Base-by-base conservation (phyloP, 2,797 vertebrate species). In the Mionectes olivaceus region DNA sequence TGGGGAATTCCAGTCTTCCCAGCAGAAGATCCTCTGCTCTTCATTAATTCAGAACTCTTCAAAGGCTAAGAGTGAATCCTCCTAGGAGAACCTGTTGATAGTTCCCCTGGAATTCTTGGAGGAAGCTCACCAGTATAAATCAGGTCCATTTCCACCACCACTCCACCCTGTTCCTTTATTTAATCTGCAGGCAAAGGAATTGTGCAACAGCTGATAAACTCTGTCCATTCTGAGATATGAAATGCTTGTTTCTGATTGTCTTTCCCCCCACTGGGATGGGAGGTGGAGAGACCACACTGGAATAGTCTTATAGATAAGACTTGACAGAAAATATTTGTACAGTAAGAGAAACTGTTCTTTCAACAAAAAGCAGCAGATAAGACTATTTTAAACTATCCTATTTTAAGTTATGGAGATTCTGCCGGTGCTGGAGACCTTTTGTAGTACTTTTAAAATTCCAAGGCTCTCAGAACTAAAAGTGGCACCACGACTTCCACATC, bases 1-100 rank as follows among this genome's bases (percentile, higher is more conserved):
- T 0, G 41, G 93, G 93, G 94, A 97, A 97, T 97, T 95, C 75
- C 83, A 95, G 57, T 74, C 71, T 83, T 77, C 89, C 78, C 75
- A 63, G 83, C 70, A 94, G 86, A 87, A 89, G 64, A 90, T 50
- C 47, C 43, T 89, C 88, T 73, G 74, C 80, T 89, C 84, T 80
- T 92, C 75, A 77, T 83, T 95, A 93, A 95, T 68, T 94, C 93
- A 77, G 37, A 67, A 50, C 60, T 82, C 83, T 89, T 93, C 81
- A 87, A 95, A 94, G 78, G 64, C 35, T 39, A 92, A 85, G 64
- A 83, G 89, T 25, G 59, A 89, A 94, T 56, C 35, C 60, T 86
- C 50, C 2, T 19, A 53, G 56, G 52, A 92, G 73, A 75, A 94
- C 64, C 27, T 59, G 77, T 70, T 90, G 91, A 84, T 41, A 79